Evolutionary conservation across 2,113 vertebrate genomes (phyloP), one percentile per base, ranked within the genome.

Genomic region (Leucoraja erinaceus): DNA sequence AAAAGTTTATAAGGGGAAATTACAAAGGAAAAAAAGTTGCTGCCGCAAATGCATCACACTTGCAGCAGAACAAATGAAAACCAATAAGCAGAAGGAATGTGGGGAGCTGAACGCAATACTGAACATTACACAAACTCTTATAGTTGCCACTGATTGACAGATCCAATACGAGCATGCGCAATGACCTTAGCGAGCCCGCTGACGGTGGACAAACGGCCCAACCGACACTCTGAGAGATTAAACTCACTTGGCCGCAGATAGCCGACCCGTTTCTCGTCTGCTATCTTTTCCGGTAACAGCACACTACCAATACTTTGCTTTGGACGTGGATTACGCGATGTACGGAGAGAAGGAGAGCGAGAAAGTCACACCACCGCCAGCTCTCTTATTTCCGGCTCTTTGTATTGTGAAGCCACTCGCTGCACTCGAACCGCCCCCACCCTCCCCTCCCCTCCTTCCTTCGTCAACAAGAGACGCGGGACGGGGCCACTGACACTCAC

Each of bases 311-410:
- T 59, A 63, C 83, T 28, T 63, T 33, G n/a, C 28, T 11, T 16
- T 20, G 5, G 59, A 4, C n/a, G 5, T 63, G 28, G 56, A 16
- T 63, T n/a, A 63, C 28, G 59, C 11, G 12, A n/a, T 12, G 14
- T 4, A 88, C 59, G 59, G n/a, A 59, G 59, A 88, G 6, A 63
- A 31, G n/a, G 12, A 88, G 83, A 66, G 61, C 8, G 22, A 28
- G 56, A 61, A n/a, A 63, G 56, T 88, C 83, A 88, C 83, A 63
- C 83, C 59, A 7, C 28, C 11, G n/a, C 59, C 83, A 88, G 59
- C 83, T 31, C 59, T 16, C 59, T 88, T 59, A 88, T 63, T 88
- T 88, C 83, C 83, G 83, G 83, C 83, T 88, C 83, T 66, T 66
- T 88, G 59, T 88, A 63, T 88, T 63, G 83, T 88, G 56, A 88